Conservation (phyloP, 2,113 vertebrate genomes). For the Lophochroa leadbeateri region DNA sequence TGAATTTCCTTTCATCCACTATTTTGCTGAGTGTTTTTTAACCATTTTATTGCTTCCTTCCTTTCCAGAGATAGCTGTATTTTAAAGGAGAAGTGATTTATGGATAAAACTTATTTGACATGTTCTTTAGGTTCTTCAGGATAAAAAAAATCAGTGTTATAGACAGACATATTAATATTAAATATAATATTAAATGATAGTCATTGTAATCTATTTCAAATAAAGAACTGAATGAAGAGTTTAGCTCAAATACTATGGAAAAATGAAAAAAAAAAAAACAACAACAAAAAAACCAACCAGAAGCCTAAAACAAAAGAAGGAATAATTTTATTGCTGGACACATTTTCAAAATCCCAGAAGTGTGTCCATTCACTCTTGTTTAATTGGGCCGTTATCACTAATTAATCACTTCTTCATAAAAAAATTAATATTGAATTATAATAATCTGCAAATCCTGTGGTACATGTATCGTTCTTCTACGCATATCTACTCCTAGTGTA, state of each 20-base stretch:
- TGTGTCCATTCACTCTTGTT: not conserved
- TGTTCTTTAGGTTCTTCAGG: not conserved
- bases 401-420: not conserved
- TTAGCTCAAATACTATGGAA: not conserved
- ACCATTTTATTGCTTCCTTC: not conserved
- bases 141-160: not conserved
- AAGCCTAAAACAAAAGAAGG: not conserved
- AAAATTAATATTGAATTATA: not conserved
- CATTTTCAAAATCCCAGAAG: not conserved
- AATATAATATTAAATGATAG: not conserved
- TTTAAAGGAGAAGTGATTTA: not conserved
- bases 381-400: not conserved
- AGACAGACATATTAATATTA: not conserved
- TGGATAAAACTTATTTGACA: not conserved
- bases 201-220: not conserved
- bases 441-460: not conserved
- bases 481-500: not conserved
- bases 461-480: not conserved
- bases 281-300: not conserved
- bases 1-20: not conserved
- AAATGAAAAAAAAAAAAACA: not conserved
- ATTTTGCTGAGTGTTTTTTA: not conserved
- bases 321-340: not conserved
- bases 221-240: not conserved
- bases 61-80: not conserved